Base-by-base conservation (phyloP, 1,140 invertebrate species). In the Zaprionus inermis region DNA sequence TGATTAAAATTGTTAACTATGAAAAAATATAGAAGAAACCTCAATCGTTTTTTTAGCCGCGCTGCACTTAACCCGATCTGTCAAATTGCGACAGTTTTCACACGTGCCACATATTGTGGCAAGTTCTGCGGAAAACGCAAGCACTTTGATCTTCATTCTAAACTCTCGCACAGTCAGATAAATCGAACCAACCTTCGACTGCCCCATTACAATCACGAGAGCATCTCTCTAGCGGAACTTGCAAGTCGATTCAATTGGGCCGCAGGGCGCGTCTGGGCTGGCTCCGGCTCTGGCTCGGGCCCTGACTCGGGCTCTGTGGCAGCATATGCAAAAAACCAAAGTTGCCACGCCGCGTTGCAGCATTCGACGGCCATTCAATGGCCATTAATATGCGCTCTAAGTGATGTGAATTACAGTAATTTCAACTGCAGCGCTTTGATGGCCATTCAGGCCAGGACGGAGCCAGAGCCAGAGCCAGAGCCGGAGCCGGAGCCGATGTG, bases 301-400 rank as follows among this genome's bases (percentile, higher is more conserved):
- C 41, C 14, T 18, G 41, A 16, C 16, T 46, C 18, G 5, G 44
- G 18, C 11, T 11, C 18, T 9, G 16, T 49, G 46, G 36, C 55
- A 38, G 52, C 65, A 46, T 51, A 54, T 44, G 28, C 38, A 52
- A 71, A 75, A 71, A 75, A 60, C 14, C 30, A 36, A n/a, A 57
- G 18, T 20, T 67, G 59, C 68, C 41, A 24, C 67, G 44, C 30
- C 55, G 34, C 34, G 20, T 20, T 38, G 36, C 52, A 28, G 52
- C 72, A 77, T 61, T 77, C 63, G 51, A 72, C 70, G 69, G 63
- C 76, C 71, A 82, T 78, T 85, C 82, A 72, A 85, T 79, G 79
- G 83, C 82, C 89, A 89, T 91, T 91, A 91, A 91, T 91, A 91
- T 89, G 81, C 89, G 79, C 89, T 91, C 89, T 89, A 91, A 91